Evolutionary conservation across 2,888 invertebrate genomes (phyloP).

Genomic region (Erannis defoliaria): DNA sequence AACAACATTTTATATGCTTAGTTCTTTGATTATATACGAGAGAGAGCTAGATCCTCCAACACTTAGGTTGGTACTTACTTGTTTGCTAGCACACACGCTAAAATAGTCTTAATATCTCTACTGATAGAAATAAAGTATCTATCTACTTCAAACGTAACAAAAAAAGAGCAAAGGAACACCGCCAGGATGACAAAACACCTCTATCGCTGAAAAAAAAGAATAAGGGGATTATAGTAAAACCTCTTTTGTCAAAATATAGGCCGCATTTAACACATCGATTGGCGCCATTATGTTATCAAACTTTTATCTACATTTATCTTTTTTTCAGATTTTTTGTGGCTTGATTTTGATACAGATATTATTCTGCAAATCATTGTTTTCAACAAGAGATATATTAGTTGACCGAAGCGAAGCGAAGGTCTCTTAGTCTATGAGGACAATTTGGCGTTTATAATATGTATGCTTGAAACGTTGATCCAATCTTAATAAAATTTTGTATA

Average conservation of each 20-base stretch:
- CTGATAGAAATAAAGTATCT: not conserved
- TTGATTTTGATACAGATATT: not conserved
- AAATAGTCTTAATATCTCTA: not conserved
- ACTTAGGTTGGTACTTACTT: too few species aligned
- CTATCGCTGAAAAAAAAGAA: conserved; percentile 48
- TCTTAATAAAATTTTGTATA: too few species aligned
- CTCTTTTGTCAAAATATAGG: conserved; percentile 72
- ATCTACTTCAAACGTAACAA: not conserved
- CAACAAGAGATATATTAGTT: not conserved
- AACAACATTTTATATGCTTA: too few species aligned
- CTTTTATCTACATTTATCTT: conserved; percentile 27
- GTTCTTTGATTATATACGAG: too few species aligned
- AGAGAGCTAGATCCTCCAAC: too few species aligned
- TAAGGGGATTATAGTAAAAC: conserved; percentile 67
- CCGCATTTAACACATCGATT: conserved; percentile 72
- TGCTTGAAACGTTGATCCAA: too few species aligned
- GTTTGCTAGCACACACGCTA: too few species aligned
- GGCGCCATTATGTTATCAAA: conserved; percentile 63
- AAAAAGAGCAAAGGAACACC: conserved; percentile 50
- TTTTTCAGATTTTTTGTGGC: conserved; percentile 2
- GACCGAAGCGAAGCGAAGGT: too few species aligned
- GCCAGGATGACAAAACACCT: conserved; percentile 52
- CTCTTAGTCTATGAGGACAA: too few species aligned
- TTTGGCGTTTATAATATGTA: too few species aligned
- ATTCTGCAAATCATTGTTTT: conserved; percentile 1